Percentiles rank a stretch among this genome's conserved stretches.
These are phyloP conservation scores for Meleagris gallopavo DNA, from an alignment of 2,113 vertebrate species.

Conservation along the genomic window DNA sequence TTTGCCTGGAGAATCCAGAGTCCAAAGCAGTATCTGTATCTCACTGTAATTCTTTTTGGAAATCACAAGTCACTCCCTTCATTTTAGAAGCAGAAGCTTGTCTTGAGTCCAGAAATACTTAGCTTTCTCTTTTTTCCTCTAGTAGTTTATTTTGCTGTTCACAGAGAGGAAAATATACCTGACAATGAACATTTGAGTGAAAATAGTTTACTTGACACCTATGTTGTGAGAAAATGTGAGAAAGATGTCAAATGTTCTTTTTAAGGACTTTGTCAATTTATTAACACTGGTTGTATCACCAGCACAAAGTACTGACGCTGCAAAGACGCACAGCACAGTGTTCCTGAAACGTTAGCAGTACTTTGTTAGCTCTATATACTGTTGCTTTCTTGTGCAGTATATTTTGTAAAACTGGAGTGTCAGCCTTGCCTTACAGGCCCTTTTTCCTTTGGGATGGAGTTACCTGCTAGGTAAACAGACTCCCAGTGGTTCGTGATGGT, in stretches of 20 bases:
- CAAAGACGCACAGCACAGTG: neutral
- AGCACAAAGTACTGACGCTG: constrained; percentile 4
- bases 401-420: neutral
- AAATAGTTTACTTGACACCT: neutral
- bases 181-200: neutral
- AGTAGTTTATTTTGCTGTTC: neutral
- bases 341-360: neutral
- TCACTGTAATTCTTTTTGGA: neutral
- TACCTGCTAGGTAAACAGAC: neutral
- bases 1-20: neutral
- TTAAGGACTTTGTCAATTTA: neutral
- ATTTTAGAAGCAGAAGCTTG: neutral
- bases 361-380: neutral
- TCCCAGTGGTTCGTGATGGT: neutral
- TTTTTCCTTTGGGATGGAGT: neutral
- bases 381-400: neutral
- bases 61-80: neutral
- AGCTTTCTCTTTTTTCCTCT: neutral
- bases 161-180: neutral
- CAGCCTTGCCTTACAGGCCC: neutral
- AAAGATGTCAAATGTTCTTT: neutral
- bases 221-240: neutral
- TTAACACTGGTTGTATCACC: neutral
- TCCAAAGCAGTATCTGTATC: neutral
- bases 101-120: neutral